Evolutionary conservation across 2,797 vertebrate species (phyloP), one percentile per base, ranked within the genome.

Genomic region (Pelobates cultripes): DNA sequence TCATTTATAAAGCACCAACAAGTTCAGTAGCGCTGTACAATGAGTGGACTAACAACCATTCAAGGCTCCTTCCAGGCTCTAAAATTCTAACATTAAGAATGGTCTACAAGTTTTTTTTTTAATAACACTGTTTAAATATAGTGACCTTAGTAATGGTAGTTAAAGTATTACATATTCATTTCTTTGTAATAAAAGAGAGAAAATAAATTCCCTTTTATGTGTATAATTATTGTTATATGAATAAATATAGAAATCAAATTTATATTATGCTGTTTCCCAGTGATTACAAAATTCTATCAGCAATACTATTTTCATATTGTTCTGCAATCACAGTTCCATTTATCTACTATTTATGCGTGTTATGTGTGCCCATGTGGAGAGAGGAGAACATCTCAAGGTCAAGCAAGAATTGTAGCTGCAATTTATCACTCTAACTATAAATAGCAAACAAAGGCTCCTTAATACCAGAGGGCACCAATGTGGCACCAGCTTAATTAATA

Each of bases 401-500:
- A 75, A 47, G 41, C 43, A 74, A 75, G 60, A 71, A 78, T 10
- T 79, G 71, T 81, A 45, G 41, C 76, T 74, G 66, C 44, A n/a
- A 70, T 79, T 77, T n/a, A 83, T 78, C 81, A 83, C 40, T 74
- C 43, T 13, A 28, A 64, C 66, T 83, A 83, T 75, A 75, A 79
- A 83, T 79, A 79, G 77, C 43, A 70, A 79, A 70, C 64, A 79
- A 64, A 76, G 68, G 68, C 42, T 77, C 60, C 70, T 75, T 80
- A 75, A 80, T 74, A 73, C 64, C 45, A 17, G n/a, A 17, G 71
- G 75, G 57, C 80, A 72, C 43, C 43, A 45, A 66, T 44, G 80
- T 73, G 68, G 74, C 75, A 82, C 45, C 60, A 73, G 68, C 55
- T 64, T 67, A 77, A 82, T 77, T 82, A 57, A 64, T 77, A 43